Percentiles rank a stretch among this genome's conserved stretches.
Conservation (phyloP, 2,888 invertebrate species). For the Nephrocerus scutellatus region DNA sequence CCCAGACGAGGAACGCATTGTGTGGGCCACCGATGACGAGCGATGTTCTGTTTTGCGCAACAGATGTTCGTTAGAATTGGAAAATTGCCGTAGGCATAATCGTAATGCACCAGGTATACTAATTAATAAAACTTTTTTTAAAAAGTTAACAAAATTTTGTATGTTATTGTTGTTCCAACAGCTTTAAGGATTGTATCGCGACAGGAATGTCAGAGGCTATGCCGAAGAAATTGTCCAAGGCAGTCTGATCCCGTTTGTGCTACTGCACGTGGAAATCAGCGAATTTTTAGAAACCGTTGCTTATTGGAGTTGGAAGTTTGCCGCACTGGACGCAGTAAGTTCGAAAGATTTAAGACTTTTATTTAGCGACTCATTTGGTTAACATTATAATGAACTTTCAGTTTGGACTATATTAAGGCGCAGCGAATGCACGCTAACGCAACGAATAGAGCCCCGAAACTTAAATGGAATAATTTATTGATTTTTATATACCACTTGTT, state of each 20-base stretch:
- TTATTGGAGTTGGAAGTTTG: conserved; percentile 12
- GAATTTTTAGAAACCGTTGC: conserved; percentile 6
- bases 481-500: no score
- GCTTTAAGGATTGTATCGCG: conserved; percentile 4
- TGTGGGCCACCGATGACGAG: conserved; percentile 4
- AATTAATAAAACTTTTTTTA: background rate
- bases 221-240: conserved; percentile 6
- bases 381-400: no score
- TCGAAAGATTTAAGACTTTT: no score
- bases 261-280: conserved; percentile 24
- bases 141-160: background rate
- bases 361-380: no score
- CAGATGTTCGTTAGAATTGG: background rate
- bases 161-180: background rate
- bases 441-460: no score
- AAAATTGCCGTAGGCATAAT: conserved; percentile 6
- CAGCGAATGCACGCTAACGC: no score
- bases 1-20: background rate
- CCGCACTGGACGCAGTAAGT: conserved; percentile 11
- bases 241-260: conserved; percentile 16
- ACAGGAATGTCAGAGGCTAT: conserved; percentile 14
- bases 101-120: conserved; percentile 7
- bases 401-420: no score
- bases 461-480: no score
- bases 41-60: background rate